These are phyloP conservation scores for Microcebus tavaratra DNA, from an alignment of 2,113 vertebrate genomes.

Conservation along the genomic window DNA sequence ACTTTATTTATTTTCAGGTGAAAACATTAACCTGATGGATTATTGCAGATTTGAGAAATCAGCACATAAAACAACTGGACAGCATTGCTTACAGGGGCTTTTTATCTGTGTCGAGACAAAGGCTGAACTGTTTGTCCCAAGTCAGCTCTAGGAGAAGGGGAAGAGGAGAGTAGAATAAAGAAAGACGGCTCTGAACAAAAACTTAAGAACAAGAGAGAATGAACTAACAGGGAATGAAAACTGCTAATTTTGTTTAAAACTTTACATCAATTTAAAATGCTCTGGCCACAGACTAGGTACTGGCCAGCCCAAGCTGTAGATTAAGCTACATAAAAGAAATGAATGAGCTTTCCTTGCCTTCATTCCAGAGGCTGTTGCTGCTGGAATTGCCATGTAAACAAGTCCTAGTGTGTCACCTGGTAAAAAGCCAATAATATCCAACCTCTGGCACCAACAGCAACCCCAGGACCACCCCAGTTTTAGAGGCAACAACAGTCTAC, in stretches of 20 bases:
- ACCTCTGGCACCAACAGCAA: no score
- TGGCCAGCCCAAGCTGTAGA: conserved; percentile 88
- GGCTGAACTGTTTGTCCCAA: conserved; percentile 93
- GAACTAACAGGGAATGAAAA: conserved; percentile 88
- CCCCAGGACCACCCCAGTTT: not conserved
- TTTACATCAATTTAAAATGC: conserved; percentile 93
- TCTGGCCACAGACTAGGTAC: conserved; percentile 91
- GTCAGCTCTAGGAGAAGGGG: conserved; percentile 83
- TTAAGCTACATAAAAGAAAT: conserved; percentile 86
- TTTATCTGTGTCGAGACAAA: conserved; percentile 92
- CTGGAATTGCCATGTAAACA: conserved; percentile 80
- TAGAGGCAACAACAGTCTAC: no score
- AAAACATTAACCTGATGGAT: conserved; percentile 99
- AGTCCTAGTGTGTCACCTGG: conserved; percentile 77
- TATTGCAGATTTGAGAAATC: conserved; percentile 99
- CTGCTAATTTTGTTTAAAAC: conserved; percentile 89
- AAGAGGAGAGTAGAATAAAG: not conserved
- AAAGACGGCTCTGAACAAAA: conserved; percentile 70
- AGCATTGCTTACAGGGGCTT: conserved; percentile 93
- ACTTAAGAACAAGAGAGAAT: conserved; percentile 77
- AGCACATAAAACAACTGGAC: conserved; percentile 96
- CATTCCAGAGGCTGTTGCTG: conserved; percentile 73
- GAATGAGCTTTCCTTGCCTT: conserved; percentile 82
- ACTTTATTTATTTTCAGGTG: conserved; percentile 99
- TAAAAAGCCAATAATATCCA: conserved; percentile 75